Evolutionary conservation across 2,113 vertebrate genomes (phyloP).

Genomic region (Crocuta crocuta): DNA sequence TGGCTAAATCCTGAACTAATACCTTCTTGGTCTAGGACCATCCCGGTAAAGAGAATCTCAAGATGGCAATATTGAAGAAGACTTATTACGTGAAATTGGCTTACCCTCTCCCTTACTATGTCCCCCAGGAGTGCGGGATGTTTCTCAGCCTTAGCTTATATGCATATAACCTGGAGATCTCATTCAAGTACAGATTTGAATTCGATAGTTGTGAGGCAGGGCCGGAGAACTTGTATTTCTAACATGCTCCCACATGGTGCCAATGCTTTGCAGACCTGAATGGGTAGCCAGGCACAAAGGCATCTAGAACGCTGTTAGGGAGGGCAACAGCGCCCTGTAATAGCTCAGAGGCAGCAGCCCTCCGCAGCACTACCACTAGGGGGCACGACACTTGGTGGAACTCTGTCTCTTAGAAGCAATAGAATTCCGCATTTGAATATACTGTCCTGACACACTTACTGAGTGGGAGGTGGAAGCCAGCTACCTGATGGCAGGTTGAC

Average conservation of each 20-base stretch:
- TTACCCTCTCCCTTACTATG: not conserved
- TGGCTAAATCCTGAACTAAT: not conserved
- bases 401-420: not conserved
- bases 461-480: not conserved
- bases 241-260: not conserved
- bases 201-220: not conserved
- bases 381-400: not conserved
- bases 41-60: not conserved
- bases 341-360: not conserved
- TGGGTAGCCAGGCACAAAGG: not conserved
- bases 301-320: fast-evolving
- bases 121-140: not conserved
- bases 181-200: not conserved
- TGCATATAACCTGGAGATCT: not conserved
- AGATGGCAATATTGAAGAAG: not conserved
- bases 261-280: not conserved
- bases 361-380: not conserved
- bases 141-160: not conserved
- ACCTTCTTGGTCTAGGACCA: not conserved
- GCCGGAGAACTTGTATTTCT: not conserved
- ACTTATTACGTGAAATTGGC: not conserved
- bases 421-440: not conserved
- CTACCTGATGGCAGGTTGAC: not conserved
- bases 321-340: not conserved
- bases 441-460: not conserved